phyloP scores from a whole-genome alignment of 2,888 invertebrate genomes.

The Gisinianus flammeolus region DNA sequence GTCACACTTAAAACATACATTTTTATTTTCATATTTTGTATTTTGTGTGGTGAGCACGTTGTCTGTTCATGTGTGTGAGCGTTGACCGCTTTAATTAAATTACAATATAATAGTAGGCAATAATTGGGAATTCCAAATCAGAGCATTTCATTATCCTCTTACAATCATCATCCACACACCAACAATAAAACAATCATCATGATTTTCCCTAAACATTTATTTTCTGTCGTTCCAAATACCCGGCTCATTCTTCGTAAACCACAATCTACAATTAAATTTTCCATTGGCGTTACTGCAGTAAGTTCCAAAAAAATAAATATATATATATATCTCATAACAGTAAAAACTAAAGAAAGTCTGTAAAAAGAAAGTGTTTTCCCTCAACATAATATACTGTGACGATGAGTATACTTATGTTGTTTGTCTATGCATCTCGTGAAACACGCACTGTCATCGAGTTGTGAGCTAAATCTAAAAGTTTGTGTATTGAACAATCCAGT shows the following conservation, averaged over 20 bases:
- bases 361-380: background rate
- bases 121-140: background rate
- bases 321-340: too few relatives aligned
- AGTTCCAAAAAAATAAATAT: background rate
- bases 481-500: too few relatives aligned
- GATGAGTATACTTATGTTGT: too few relatives aligned
- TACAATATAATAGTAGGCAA: background rate
- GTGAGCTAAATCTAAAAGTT: too few relatives aligned
- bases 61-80: too few relatives aligned
- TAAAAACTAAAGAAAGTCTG: too few relatives aligned
- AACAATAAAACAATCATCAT: background rate
- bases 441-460: too few relatives aligned
- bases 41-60: background rate
- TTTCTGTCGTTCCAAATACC: slow-evolving; percentile 15
- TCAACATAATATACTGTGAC: background rate
- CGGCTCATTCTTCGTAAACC: background rate
- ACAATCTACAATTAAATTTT: background rate
- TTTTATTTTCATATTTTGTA: background rate
- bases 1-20: background rate
- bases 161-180: background rate
- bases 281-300: background rate
- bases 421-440: too few relatives aligned
- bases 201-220: slow-evolving; percentile 8
- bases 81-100: background rate
- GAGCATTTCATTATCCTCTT: background rate